These are phyloP conservation scores for Ptyas mucosa DNA, from an alignment of 2,113 vertebrate genomes.

Conservation along the genomic window DNA sequence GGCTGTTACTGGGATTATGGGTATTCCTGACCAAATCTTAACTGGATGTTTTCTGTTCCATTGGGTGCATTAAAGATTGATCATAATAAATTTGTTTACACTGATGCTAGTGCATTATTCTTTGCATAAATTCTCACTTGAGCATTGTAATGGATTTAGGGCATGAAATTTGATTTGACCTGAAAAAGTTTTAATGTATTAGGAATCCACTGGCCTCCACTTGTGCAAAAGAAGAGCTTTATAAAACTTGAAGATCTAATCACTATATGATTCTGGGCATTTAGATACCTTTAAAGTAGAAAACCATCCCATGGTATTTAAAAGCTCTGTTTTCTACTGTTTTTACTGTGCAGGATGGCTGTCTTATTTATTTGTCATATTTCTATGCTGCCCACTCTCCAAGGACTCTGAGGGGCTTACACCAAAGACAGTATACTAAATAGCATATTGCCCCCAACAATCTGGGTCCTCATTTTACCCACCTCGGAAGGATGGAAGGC, in stretches of 20 bases:
- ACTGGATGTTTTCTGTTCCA: background rate
- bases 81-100: background rate
- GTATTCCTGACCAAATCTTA: background rate
- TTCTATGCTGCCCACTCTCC: too few species aligned
- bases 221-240: background rate
- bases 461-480: too few species aligned
- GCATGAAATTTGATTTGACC: background rate
- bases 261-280: background rate
- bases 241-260: background rate
- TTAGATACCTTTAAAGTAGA: background rate
- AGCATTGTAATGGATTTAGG: background rate
- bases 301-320: background rate
- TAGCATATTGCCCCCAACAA: too few species aligned
- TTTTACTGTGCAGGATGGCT: background rate
- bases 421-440: too few species aligned
- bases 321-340: background rate
- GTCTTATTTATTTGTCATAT: too few species aligned
- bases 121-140: background rate
- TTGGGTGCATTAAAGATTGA: background rate
- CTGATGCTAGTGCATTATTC: background rate
- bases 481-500: too few species aligned
- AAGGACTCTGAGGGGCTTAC: too few species aligned
- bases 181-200: background rate
- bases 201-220: background rate
- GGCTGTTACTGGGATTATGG: background rate